Conservation (phyloP, 2,797 vertebrate species). For the Synaphobranchus kaupii region DNA sequence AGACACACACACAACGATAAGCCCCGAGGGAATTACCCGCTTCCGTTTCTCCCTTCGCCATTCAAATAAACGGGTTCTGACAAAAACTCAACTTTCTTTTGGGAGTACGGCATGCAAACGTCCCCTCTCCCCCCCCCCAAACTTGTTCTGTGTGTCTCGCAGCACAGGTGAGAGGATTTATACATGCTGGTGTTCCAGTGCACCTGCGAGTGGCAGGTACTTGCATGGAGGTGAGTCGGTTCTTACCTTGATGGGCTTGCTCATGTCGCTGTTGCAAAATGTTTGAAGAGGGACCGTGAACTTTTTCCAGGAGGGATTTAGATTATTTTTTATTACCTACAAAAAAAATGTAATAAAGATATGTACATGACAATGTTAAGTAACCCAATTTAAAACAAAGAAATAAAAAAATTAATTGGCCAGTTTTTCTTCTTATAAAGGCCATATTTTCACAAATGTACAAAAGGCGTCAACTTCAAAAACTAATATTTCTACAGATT, state of each 20-base stretch:
- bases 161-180: not conserved
- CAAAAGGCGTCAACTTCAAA: not conserved
- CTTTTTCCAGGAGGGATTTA: constrained; percentile 86
- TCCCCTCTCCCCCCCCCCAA: not conserved
- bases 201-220: not conserved
- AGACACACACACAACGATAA: constrained; percentile 50
- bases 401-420: not conserved
- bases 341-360: constrained; percentile 2
- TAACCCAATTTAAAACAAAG: not conserved
- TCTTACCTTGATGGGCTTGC: constrained; percentile 82
- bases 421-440: not conserved
- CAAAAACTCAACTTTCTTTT: constrained; percentile 12
- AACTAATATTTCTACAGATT: not conserved
- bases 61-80: not conserved
- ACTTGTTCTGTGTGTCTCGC: not conserved
- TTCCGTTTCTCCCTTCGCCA: not conserved
- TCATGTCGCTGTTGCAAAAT: constrained; percentile 83
- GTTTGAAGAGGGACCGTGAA: constrained; percentile 85
- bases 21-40: not conserved
- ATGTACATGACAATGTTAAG: not conserved
- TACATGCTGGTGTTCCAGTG: not conserved
- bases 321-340: constrained; percentile 93
- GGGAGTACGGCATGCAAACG: not conserved
- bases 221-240: not conserved
- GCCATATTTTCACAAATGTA: not conserved